Evolutionary conservation across 2,797 vertebrate species (phyloP), one percentile per base, ranked within the genome.

Genomic region (Synaphobranchus kaupii): DNA sequence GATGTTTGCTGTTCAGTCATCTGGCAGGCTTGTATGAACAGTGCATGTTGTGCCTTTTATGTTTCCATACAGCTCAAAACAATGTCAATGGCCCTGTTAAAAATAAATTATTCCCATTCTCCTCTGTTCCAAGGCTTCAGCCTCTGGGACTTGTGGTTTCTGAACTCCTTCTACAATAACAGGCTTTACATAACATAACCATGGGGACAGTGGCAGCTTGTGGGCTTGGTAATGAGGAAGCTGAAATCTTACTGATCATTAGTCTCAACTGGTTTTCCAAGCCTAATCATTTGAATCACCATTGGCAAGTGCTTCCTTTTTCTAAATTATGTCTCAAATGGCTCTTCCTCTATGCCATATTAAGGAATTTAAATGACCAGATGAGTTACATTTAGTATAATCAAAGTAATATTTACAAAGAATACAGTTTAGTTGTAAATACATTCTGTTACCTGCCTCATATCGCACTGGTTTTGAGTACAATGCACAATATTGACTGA

Each of bases 81-180:
- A 34, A 39, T 39, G 39, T 39, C 39, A 4, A 31, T 71, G 39
- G 71, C 34, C 71, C 15, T 39, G 71, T 31, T 76, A 76, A 76
- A 76, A 17, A 76, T 15, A 1, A 76, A 76, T 17, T 20, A 39
- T 76, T 76, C 22, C 39, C 34, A 17, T 76, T 39, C 71, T 76
- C n/a, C 10, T 39, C 34, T 39, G 34, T 80, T 80, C 39, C 34
- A 48, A 47, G 22, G 76, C 44, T 80, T 22, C 17, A 80, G 76
- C 34, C 76, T 47, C 20, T 47, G 44, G 76, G 44, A 80, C 39
- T 48, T 22, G 39, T 48, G 44, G 39, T 22, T 80, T 80, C 44
- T 80, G 44, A 80, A 34, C 76, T 80, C 76, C 34, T 71, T 31
- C 68, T 22, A 39, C 76, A 44, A 80, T 47, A 80, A 80, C 76